Conservation (phyloP, 2,797 vertebrate species). For the Manis crassicaudata region DNA sequence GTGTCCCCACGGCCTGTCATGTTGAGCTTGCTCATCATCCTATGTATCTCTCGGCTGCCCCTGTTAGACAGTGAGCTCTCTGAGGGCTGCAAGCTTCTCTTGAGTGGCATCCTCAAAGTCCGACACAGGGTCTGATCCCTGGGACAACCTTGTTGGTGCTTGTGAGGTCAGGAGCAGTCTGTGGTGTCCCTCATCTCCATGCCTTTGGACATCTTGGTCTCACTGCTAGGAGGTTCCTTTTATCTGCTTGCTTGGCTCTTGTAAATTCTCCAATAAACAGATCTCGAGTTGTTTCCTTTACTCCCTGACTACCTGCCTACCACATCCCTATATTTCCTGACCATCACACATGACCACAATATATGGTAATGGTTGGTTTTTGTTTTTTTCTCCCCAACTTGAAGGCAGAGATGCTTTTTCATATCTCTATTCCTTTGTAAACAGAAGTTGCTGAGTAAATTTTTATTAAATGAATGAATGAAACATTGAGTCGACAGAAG, state of each 20-base stretch:
- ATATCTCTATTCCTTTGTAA: conserved; percentile 7
- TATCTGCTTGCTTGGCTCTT: not conserved
- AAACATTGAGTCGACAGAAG: conserved; percentile 28
- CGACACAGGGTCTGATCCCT: not conserved
- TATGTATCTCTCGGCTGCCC: not conserved
- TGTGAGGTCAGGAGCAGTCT: not conserved
- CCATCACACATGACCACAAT: not conserved
- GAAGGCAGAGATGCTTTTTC: not conserved
- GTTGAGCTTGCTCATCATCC: not conserved
- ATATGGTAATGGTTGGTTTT: not conserved
- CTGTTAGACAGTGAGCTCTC: not conserved
- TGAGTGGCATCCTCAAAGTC: not conserved
- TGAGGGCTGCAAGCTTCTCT: not conserved
- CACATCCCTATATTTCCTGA: not conserved
- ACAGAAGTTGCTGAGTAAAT: not conserved
- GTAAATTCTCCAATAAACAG: not conserved
- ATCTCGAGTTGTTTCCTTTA: not conserved
- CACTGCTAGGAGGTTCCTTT: not conserved
- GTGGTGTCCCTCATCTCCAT: not conserved
- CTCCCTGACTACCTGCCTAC: not conserved
- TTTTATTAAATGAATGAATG: not conserved
- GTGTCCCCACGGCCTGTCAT: not conserved
- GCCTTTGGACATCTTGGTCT: not conserved
- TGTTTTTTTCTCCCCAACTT: not conserved
- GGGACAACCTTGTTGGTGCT: not conserved